These are phyloP conservation scores for Atta colombica DNA, from an alignment of 1,140 invertebrate species.

Conservation along the genomic window DNA sequence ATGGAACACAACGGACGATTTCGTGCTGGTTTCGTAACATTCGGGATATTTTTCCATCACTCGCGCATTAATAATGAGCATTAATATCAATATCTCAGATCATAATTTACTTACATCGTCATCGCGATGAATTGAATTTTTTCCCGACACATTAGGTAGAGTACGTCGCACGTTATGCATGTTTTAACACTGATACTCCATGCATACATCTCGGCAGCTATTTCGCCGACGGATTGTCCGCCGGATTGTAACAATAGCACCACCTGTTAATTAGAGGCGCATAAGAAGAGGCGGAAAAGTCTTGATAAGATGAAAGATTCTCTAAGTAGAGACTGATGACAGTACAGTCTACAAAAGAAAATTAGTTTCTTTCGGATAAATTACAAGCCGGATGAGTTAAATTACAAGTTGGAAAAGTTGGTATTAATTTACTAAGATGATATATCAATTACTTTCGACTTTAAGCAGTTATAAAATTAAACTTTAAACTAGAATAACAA, in stretches of 20 bases:
- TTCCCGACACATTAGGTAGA: constrained; percentile 9
- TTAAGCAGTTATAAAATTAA: not conserved
- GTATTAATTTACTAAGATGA: not conserved
- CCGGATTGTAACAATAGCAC: constrained; percentile 9
- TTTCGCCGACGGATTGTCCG: constrained; percentile 21
- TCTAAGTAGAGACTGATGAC: not conserved
- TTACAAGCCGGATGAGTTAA: not conserved
- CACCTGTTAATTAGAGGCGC: constrained; percentile 45
- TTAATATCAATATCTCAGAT: constrained; percentile 16
- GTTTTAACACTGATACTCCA: not conserved
- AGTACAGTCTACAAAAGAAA: constrained; percentile 3
- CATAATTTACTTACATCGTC: constrained; percentile 26
- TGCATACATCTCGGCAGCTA: not conserved
- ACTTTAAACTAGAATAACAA: not conserved
- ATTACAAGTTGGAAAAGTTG: too few species aligned
- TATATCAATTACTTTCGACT: not conserved
- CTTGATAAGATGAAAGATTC: not conserved
- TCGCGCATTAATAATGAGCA: not conserved
- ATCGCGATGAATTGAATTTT: constrained; percentile 23
- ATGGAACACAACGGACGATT: not conserved
- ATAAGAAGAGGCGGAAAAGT: not conserved
- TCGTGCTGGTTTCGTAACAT: not conserved
- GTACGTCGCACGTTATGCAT: not conserved
- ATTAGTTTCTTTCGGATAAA: not conserved
- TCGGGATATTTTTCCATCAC: not conserved